Percentiles rank a stretch among this genome's conserved stretches.
Conservation (phyloP, 2,888 invertebrate species). For the Alviniconcha strummeri region DNA sequence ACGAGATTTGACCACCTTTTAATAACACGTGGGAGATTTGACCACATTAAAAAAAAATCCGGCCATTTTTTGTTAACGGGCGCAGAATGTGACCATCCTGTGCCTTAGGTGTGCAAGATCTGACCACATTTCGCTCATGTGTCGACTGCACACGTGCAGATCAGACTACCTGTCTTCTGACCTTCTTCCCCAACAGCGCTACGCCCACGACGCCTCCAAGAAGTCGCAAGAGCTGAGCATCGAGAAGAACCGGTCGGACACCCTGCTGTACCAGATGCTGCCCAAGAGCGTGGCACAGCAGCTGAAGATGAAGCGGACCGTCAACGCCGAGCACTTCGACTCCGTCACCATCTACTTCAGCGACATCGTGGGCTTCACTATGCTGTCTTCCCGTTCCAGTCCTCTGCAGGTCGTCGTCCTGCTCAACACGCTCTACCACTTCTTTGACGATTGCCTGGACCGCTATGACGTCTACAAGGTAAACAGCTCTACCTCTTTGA, state of each 20-base stretch:
- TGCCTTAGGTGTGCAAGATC: too few relatives aligned
- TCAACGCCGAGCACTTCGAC: conserved; percentile 61
- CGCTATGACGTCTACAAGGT: conserved; percentile 65
- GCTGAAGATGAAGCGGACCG: conserved; percentile 63
- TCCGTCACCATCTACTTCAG: conserved; percentile 65
- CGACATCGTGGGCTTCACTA: conserved; percentile 67
- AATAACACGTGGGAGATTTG: too few relatives aligned
- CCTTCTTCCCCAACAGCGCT: conserved; percentile 26
- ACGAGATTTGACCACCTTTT: too few relatives aligned
- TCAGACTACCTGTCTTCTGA: too few relatives aligned
- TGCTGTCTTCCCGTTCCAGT: conserved; percentile 60
- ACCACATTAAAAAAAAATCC: too few relatives aligned
- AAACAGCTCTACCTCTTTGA: conserved; percentile 55
- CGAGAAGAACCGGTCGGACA: conserved; percentile 68
- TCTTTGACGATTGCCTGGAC: conserved; percentile 59
- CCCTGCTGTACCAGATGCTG: conserved; percentile 69
- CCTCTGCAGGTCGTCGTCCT: conserved; percentile 64
- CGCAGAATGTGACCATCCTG: too few relatives aligned
- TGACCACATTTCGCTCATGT: too few relatives aligned
- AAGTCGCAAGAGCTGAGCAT: conserved; percentile 55
- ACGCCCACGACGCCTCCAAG: conserved; percentile 43
- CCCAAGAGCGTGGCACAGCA: conserved; percentile 69
- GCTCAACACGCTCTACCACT: conserved; percentile 60
- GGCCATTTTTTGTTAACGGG: too few relatives aligned
- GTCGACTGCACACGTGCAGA: too few relatives aligned